phyloP scores from a whole-genome alignment of 1,140 invertebrate genomes.

The Heterodera carotae region DNA sequence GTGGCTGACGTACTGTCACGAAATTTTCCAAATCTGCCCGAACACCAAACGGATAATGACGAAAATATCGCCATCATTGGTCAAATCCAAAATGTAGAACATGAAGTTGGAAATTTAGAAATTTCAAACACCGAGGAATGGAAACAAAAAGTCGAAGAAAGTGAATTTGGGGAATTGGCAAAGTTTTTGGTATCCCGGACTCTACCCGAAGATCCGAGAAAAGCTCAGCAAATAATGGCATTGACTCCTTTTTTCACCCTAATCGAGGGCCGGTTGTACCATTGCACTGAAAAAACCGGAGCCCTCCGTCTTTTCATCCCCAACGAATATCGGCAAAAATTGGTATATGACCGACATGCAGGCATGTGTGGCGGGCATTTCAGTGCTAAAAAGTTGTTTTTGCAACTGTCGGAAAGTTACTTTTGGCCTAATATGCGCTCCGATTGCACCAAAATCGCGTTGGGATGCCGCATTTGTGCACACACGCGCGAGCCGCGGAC shows the following conservation, averaged over 20 bases:
- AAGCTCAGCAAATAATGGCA: neutral
- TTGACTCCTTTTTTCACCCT: neutral
- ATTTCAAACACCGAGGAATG: neutral
- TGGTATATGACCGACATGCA: conserved; percentile 12
- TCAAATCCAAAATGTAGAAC: too few species aligned
- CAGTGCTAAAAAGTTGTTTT: conserved; percentile 16
- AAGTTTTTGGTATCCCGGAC: neutral
- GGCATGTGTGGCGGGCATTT: conserved; percentile 19
- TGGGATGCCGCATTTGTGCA: neutral
- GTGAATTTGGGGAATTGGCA: neutral
- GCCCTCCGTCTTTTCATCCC: neutral
- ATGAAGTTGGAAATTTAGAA: too few species aligned
- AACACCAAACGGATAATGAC: too few species aligned
- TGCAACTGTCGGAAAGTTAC: neutral
- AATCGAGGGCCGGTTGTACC: neutral
- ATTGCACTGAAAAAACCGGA: neutral
- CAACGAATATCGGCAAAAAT: neutral
- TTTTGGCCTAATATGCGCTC: conserved; percentile 20
- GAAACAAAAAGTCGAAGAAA: neutral
- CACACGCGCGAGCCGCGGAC: neutral
- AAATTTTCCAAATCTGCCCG: too few species aligned
- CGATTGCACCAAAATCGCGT: neutral
- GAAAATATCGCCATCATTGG: too few species aligned
- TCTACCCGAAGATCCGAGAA: neutral
- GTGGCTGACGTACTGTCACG: too few species aligned